These are phyloP conservation scores for Neotoxoptera formosana DNA, from an alignment of 1,140 invertebrate genomes.

Conservation along the genomic window DNA sequence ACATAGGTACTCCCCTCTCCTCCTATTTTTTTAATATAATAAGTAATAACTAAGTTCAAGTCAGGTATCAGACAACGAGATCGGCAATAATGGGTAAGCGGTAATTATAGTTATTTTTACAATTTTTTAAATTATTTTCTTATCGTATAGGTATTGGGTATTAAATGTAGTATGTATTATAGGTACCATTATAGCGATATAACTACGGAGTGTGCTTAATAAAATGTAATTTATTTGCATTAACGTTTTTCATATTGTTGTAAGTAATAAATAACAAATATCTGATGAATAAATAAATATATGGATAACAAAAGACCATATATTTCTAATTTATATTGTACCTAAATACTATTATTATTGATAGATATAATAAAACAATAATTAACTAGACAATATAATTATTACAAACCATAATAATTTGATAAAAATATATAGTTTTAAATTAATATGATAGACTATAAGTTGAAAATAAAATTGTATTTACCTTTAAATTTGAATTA, in stretches of 20 bases:
- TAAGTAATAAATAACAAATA: not conserved
- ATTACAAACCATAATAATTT: not conserved
- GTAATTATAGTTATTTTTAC: not conserved
- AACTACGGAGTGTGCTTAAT: not conserved
- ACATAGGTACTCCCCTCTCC: not conserved
- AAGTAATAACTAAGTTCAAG: no score
- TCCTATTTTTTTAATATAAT: not conserved
- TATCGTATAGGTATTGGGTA: not conserved
- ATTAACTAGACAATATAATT: not conserved
- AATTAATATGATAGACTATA: not conserved
- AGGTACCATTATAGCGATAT: not conserved
- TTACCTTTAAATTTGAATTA: slow-evolving; percentile 9
- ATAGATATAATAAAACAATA: not conserved
- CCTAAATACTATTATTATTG: not conserved
- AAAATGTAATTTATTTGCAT: not conserved
- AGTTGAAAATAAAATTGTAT: not conserved
- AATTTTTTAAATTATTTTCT: not conserved
- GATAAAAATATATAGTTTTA: not conserved
- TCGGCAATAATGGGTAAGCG: not conserved
- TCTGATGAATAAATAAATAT: not conserved
- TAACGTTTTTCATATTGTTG: not conserved
- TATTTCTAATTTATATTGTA: not conserved
- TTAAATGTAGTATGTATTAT: no score
- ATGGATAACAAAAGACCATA: not conserved
- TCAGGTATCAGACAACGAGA: not conserved